Base-by-base conservation (phyloP, 2,113 vertebrate species). In the Phasianus colchicus region DNA sequence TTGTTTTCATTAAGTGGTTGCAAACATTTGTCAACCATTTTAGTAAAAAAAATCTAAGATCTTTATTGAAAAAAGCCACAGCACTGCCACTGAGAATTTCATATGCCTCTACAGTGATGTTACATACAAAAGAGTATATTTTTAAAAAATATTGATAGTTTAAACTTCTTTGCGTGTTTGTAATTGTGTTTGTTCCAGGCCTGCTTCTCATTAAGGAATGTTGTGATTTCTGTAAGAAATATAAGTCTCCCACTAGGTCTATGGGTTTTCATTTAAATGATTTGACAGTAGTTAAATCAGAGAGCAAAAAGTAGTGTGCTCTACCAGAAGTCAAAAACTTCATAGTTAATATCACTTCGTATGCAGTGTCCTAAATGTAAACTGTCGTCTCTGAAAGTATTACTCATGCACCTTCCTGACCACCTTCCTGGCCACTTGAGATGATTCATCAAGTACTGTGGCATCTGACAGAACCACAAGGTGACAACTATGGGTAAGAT, bases 1-100 rank as follows among this genome's bases (percentile, higher is more conserved):
- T 83, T 94, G 84, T 79, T 92, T 92, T 89, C 60, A 83, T 93
- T 90, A 93, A 67, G 16, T 61, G 21, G 12, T 52, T 89, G 78
- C 89, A 93, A 92, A 92, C 8, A 80, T 36, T 60, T 67, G 47
- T 91, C 18, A 24, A 55, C 16, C 4, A 67, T 77, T 89, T 92
- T 74, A 50, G 88, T 86, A 73, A 38, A 1, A 38, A 40, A 88
- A n/a, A 1, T 1, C 14, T 63, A 57, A 80, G 82, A 45, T 45
- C 11, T 48, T 84, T 90, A n/a, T 80, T 93, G 38, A 67, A 85
- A 76, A 91, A 73, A 4, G 6, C 17, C 42, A 73, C 34, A 77
- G 29, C 2, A 47, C 30, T 57, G 18, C 12, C 30, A 43, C 34
- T 67, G 57, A 83, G 36, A 47, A 71, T 70, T 88, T 77, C 24